Evolutionary conservation across 2,888 invertebrate species (phyloP).

Genomic region (Cerceris rybyensis): DNA sequence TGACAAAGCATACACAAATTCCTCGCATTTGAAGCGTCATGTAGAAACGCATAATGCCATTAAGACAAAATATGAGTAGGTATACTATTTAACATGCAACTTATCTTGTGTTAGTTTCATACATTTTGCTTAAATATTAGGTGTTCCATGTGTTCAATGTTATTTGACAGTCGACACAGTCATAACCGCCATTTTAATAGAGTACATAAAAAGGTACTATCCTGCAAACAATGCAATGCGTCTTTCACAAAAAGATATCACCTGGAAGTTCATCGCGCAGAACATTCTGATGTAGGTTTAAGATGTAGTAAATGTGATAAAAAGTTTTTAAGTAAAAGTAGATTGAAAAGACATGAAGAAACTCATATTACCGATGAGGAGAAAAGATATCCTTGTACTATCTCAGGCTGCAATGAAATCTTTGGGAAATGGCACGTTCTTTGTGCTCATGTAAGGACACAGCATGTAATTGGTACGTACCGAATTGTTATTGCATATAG

Average conservation of each 20-base stretch:
- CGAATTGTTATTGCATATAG: background rate
- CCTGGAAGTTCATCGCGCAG: constrained; percentile 84
- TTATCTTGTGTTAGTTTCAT: constrained; percentile 22
- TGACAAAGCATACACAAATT: constrained; percentile 84
- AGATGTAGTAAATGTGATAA: constrained; percentile 84
- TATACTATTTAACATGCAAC: constrained; percentile 6
- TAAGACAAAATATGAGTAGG: constrained; percentile 65
- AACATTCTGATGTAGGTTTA: constrained; percentile 82
- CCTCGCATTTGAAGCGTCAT: constrained; percentile 86
- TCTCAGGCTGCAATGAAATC: constrained; percentile 82
- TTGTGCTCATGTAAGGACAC: constrained; percentile 81
- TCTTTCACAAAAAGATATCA: constrained; percentile 84
- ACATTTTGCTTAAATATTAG: constrained; percentile 53
- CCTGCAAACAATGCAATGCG: constrained; percentile 83
- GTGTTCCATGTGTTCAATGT: constrained; percentile 81
- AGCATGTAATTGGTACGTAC: constrained; percentile 78
- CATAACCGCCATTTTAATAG: constrained; percentile 84
- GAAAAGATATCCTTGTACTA: constrained; percentile 79
- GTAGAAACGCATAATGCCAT: constrained; percentile 82
- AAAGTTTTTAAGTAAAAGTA: constrained; percentile 82
- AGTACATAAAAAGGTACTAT: constrained; percentile 80
- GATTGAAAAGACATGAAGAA: constrained; percentile 82
- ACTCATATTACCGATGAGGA: constrained; percentile 73
- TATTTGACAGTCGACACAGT: constrained; percentile 83
- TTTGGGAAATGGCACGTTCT: constrained; percentile 83